Evolutionary conservation across 2,113 vertebrate genomes (phyloP).

Genomic region (Malurus elegans): DNA sequence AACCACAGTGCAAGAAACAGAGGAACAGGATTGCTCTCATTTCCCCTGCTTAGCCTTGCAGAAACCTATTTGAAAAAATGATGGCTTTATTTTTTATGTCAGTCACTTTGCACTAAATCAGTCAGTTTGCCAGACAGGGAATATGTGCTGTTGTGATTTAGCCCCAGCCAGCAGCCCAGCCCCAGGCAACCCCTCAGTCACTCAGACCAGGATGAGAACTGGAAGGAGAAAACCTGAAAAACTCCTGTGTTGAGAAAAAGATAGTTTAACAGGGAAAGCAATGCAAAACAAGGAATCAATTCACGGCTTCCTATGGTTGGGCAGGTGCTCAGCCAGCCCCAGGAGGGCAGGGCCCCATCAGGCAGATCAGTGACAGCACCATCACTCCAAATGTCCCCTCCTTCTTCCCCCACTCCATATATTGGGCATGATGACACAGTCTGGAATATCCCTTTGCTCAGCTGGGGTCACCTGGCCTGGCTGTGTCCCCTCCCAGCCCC

Average conservation of each 20-base stretch:
- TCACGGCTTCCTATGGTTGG: not conserved
- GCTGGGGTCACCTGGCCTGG: not conserved
- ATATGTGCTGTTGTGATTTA: not conserved
- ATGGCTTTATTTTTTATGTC: not conserved
- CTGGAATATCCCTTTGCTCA: not conserved
- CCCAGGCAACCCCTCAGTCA: fast-evolving
- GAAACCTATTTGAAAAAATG: not conserved
- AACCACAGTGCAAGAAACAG: not conserved
- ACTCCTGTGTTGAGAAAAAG: not conserved
- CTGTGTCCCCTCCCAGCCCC: not conserved
- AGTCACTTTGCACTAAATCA: not conserved
- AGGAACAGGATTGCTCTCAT: not conserved
- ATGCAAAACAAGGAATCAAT: not conserved
- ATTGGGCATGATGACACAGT: not conserved
- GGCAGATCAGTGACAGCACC: not conserved
- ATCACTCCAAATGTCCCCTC: not conserved
- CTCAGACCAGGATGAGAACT: not conserved
- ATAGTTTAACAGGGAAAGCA: not conserved
- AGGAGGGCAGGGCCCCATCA: not conserved
- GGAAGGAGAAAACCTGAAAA: not conserved
- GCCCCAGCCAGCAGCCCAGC: not conserved
- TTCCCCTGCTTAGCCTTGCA: not conserved
- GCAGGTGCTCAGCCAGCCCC: not conserved
- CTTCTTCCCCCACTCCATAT: not conserved
- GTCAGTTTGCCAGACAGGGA: not conserved